Percentiles rank a stretch among this genome's conserved stretches.
Evolutionary conservation across 1,140 invertebrate genomes (phyloP).

Genomic region (Caenorhabditis brenneri): DNA sequence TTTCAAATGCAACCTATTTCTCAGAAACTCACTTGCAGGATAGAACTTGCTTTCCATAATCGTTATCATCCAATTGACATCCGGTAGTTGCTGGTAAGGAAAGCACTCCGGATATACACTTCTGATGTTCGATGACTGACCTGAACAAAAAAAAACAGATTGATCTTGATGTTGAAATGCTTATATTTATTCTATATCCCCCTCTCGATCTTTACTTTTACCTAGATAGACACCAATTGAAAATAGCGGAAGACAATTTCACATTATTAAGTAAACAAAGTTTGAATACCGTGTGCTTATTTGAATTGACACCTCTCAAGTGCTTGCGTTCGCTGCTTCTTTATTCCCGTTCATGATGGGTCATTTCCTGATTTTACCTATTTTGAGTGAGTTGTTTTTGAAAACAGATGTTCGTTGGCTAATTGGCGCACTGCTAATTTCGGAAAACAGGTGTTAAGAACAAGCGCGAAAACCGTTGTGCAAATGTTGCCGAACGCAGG

Average conservation of each 20-base stretch:
- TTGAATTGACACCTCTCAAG: constrained; percentile 31
- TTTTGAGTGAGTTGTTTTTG: neutral
- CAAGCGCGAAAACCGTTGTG: constrained; percentile 33
- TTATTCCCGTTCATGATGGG: neutral
- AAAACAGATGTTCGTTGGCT: neutral
- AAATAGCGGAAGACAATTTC: constrained; percentile 34
- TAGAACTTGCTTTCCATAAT: constrained; percentile 41
- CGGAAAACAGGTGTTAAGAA: constrained; percentile 30
- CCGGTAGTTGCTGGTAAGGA: constrained; percentile 32
- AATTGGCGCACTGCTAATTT: neutral
- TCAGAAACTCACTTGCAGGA: constrained; percentile 35
- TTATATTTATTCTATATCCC: constrained; percentile 15
- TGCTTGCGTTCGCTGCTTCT: constrained; percentile 11
- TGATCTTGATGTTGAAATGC: neutral
- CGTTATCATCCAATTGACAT: constrained; percentile 30
- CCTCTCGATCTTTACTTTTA: constrained; percentile 6
- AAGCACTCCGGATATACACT: constrained; percentile 47
- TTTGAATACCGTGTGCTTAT: constrained; percentile 26
- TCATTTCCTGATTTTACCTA: neutral
- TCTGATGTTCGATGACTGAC: constrained; percentile 45
- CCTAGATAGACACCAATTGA: constrained; percentile 28
- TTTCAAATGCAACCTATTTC: too few relatives aligned
- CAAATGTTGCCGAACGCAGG: constrained; percentile 17
- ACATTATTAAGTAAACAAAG: constrained; percentile 25
- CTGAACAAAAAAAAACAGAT: constrained; percentile 42